Evolutionary conservation across 2,113 vertebrate species (phyloP).

Genomic region (Dasyurus viverrinus): DNA sequence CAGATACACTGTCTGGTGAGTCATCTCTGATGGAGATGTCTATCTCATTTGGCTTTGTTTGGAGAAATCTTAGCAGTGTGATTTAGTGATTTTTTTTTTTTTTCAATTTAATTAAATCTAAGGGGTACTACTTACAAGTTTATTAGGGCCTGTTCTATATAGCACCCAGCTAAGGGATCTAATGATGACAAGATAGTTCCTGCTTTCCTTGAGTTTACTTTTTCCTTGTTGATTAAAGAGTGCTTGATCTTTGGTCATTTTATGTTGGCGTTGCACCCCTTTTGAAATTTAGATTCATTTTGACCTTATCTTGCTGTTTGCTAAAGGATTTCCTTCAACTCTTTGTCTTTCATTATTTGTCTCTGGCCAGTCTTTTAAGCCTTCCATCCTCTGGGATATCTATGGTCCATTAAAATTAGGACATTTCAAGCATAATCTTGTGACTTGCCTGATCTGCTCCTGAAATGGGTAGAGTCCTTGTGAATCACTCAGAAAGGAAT

Average conservation of each 20-base stretch:
- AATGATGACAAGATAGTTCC: neutral
- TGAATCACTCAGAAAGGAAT: neutral
- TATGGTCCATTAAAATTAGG: neutral
- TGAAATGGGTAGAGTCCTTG: neutral
- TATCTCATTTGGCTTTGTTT: conserved; percentile 12
- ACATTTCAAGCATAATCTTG: neutral
- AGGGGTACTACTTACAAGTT: neutral
- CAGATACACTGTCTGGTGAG: conserved; percentile 1
- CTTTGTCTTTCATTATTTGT: conserved; percentile 33
- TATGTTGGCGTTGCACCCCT: conserved; percentile 39
- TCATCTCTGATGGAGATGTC: neutral
- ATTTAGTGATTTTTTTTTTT: neutral
- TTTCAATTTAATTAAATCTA: neutral
- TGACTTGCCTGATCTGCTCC: neutral
- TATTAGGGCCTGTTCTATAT: neutral
- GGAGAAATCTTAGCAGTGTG: neutral
- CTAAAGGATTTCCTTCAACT: conserved; percentile 23
- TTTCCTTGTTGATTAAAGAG: neutral
- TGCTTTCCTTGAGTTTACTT: conserved; percentile 33
- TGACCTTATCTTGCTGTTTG: neutral
- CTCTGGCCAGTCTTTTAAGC: conserved; percentile 3
- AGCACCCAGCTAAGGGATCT: neutral
- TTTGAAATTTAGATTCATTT: conserved; percentile 42
- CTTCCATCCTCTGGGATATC: neutral
- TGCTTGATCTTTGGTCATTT: conserved; percentile 38